Conservation (phyloP, 2,888 invertebrate genomes). For the Aporophyla nigra region DNA sequence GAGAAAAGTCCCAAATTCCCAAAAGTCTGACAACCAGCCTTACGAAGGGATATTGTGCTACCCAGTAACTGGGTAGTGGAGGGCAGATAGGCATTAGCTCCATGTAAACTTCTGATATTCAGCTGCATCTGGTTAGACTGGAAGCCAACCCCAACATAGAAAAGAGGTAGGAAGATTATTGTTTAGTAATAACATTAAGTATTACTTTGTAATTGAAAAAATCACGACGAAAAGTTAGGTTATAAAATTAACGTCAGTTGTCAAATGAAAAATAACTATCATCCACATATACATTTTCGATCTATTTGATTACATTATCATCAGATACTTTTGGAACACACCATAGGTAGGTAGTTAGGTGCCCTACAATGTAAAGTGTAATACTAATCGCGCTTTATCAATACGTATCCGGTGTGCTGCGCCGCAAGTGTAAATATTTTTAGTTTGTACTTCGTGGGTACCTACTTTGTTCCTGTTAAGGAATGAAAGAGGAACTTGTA, state of each 20-base stretch:
- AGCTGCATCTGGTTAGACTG: too few relatives aligned
- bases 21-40: too few relatives aligned
- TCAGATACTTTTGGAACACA: background rate
- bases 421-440: constrained; percentile 41
- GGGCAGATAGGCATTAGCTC: too few relatives aligned
- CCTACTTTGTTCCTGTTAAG: constrained; percentile 27
- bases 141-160: too few relatives aligned
- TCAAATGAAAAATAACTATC: too few relatives aligned
- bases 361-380: constrained; percentile 62
- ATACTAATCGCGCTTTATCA: constrained; percentile 62
- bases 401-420: constrained; percentile 59
- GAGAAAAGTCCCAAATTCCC: too few relatives aligned
- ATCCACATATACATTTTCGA: background rate
- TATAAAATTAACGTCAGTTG: background rate
- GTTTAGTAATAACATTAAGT: too few relatives aligned
- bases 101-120: too few relatives aligned
- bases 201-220: too few relatives aligned
- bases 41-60: too few relatives aligned
- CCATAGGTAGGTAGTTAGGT: constrained; percentile 17
- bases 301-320: background rate
- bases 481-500: constrained; percentile 21
- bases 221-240: background rate
- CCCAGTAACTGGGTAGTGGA: too few relatives aligned
- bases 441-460: constrained; percentile 11
- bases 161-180: too few relatives aligned